Conservation (phyloP, 2,797 vertebrate species). For the Macrochelys suwanniensis region DNA sequence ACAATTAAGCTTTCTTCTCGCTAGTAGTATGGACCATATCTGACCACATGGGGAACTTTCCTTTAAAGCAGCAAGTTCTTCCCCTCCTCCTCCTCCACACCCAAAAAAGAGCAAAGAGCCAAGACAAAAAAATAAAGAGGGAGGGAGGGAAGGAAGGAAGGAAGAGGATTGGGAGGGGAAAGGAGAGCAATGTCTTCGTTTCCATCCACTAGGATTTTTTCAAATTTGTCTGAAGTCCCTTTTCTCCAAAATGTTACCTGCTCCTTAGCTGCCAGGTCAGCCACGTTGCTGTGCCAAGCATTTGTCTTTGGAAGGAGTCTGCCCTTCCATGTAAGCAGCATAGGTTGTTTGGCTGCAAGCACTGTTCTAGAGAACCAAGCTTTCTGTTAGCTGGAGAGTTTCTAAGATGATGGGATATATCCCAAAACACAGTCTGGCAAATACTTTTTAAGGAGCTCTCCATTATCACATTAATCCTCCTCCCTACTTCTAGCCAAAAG, state of each 20-base stretch:
- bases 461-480: neutral
- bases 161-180: neutral
- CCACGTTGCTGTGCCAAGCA: neutral
- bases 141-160: neutral
- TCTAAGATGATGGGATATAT: neutral
- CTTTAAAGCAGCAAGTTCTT: neutral
- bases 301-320: neutral
- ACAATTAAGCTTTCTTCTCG: neutral
- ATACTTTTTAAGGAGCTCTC: neutral
- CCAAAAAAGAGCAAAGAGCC: neutral
- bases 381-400: neutral
- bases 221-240: neutral
- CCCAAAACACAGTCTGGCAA: neutral
- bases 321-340: neutral
- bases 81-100: rapidly evolving
- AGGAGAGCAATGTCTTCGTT: neutral
- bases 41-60: neutral
- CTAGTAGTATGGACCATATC: neutral
- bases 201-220: neutral
- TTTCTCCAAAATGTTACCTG: neutral
- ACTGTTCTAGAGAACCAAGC: neutral
- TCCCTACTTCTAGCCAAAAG: neutral
- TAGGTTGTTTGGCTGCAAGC: neutral
- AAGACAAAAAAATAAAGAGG: neutral
- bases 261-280: neutral